Evolutionary conservation across 1,140 invertebrate genomes (phyloP).

Genomic region (Idris sp.): DNA sequence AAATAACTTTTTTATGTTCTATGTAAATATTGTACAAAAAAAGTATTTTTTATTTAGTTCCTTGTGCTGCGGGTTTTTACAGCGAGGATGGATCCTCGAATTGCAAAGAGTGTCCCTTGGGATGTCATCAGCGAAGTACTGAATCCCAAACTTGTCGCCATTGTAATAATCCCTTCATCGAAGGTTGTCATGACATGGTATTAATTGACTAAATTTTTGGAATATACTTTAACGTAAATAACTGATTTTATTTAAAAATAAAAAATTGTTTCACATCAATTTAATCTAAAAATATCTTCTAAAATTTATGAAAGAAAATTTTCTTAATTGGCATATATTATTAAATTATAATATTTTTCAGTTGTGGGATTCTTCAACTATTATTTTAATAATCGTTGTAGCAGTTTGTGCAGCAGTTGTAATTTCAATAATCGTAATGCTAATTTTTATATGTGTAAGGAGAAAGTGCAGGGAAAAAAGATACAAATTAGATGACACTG

Average conservation of each 20-base stretch:
- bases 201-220: constrained; percentile 34
- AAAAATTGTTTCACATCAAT: no score
- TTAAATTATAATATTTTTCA: constrained; percentile 23
- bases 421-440: constrained; percentile 50
- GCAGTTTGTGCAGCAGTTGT: constrained; percentile 46
- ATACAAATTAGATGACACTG: constrained; percentile 19
- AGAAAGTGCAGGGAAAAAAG: constrained; percentile 28
- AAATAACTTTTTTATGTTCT: no score
- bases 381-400: constrained; percentile 40
- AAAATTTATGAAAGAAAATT: no score
- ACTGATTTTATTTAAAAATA: no score
- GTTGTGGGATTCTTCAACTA: constrained; percentile 62
- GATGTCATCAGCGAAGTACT: constrained; percentile 70
- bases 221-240: no score
- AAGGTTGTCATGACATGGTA: constrained; percentile 71
- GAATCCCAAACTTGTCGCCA: constrained; percentile 69
- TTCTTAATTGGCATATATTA: no score
- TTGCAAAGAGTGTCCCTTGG: constrained; percentile 69
- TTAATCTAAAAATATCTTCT: no score
- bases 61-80: constrained; percentile 69
- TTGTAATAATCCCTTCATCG: constrained; percentile 72
- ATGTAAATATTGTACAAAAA: no score
- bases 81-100: constrained; percentile 70
- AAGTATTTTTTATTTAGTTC: constrained; percentile 68
- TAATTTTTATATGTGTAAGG: constrained; percentile 49